Percentiles rank a stretch among this genome's conserved stretches.
Conservation (phyloP, 2,113 vertebrate species). For the Talpa occidentalis region DNA sequence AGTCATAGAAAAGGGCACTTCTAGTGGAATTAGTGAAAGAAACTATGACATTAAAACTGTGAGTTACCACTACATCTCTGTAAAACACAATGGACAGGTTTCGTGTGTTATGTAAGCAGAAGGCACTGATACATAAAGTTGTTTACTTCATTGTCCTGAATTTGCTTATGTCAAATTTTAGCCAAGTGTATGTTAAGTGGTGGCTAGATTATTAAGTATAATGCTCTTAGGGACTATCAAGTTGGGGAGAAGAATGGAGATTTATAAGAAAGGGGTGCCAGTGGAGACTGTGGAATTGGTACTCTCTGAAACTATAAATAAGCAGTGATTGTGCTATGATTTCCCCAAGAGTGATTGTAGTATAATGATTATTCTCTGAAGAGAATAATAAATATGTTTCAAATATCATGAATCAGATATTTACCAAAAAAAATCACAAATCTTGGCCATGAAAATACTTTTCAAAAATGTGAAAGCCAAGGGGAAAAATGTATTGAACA, state of each 20-base stretch:
- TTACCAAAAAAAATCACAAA: background rate
- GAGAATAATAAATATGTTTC: background rate
- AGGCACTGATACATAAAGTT: rapidly evolving
- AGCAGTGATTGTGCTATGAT: background rate
- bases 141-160: background rate
- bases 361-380: background rate
- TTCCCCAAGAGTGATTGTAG: background rate
- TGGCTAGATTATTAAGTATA: background rate
- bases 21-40: background rate
- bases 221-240: background rate
- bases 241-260: background rate
- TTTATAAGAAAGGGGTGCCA: background rate
- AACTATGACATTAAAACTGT: background rate
- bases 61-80: background rate
- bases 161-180: background rate
- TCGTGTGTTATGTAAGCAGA: background rate
- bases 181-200: background rate
- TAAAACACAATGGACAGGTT: background rate
- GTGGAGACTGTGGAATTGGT: rapidly evolving
- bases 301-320: background rate
- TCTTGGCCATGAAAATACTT: background rate
- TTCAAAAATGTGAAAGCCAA: background rate
- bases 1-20: background rate
- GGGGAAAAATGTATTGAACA: background rate
- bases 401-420: background rate